These are phyloP conservation scores for Xyrauchen texanus DNA, from an alignment of 2,113 vertebrate species.

Conservation along the genomic window DNA sequence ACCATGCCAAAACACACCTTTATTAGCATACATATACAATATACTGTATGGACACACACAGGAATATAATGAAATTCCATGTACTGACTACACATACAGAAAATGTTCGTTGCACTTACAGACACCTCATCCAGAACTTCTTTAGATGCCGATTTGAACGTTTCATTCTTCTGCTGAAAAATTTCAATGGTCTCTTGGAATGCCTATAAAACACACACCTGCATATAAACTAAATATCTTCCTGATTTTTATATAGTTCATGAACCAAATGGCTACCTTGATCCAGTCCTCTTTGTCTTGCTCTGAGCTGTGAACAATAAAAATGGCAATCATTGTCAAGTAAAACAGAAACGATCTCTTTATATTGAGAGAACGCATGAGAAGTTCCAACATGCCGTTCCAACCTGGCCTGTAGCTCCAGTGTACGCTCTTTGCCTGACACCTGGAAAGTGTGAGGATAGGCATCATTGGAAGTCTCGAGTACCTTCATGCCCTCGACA, in stretches of 20 bases:
- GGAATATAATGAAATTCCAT: too few relatives aligned
- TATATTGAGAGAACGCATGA: background rate
- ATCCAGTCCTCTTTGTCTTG: slow-evolving; percentile 92
- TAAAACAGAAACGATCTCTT: background rate
- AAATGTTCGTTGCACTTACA: slow-evolving; percentile 71
- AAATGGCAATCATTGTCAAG: background rate
- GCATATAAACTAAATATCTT: too few relatives aligned
- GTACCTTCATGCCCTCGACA: slow-evolving; percentile 89
- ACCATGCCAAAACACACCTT: too few relatives aligned
- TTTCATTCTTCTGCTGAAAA: slow-evolving; percentile 90
- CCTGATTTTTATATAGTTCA: background rate
- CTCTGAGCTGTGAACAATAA: slow-evolving; percentile 76
- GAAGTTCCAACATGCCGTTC: background rate
- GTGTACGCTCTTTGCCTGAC: slow-evolving; percentile 87
- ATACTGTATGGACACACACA: too few relatives aligned
- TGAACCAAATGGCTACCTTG: slow-evolving; percentile 75
- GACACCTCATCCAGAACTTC: slow-evolving; percentile 82
- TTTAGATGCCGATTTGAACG: slow-evolving; percentile 85
- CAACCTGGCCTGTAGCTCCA: slow-evolving; percentile 92
- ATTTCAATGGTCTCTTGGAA: slow-evolving; percentile 82
- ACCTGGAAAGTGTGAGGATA: slow-evolving; percentile 91
- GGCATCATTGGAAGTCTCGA: slow-evolving; percentile 86
- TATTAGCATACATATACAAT: too few relatives aligned
- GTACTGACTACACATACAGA: too few relatives aligned
- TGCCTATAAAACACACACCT: slow-evolving; percentile 67